Percentiles rank a stretch among this genome's conserved stretches.
These are phyloP conservation scores for Sphenopsis melanotis DNA, from an alignment of 2,797 vertebrate genomes.

Conservation along the genomic window DNA sequence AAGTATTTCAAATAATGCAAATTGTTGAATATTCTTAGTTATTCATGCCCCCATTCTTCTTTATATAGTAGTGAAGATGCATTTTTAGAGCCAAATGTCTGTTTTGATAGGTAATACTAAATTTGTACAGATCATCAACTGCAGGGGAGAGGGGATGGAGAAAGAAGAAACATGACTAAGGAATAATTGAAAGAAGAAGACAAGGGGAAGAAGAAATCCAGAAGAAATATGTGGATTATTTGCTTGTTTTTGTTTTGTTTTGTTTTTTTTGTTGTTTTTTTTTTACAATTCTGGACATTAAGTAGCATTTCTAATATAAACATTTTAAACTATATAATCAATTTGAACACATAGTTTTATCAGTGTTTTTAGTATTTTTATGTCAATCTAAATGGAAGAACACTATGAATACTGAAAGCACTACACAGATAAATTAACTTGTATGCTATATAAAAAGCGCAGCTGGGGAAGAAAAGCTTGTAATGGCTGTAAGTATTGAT, in stretches of 20 bases:
- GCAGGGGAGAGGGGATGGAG: neutral
- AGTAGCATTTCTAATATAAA: neutral
- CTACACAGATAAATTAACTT: neutral
- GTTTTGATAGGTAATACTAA: neutral
- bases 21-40: neutral
- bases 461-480: neutral
- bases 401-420: neutral
- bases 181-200: neutral
- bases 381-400: neutral
- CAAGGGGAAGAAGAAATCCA: neutral
- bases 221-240: neutral
- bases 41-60: rapidly evolving
- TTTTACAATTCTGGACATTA: neutral
- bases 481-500: neutral
- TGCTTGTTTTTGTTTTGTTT: neutral
- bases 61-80: neutral
- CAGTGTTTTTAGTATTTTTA: neutral
- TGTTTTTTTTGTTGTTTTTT: neutral
- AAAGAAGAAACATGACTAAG: neutral
- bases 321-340: neutral
- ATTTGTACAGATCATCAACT: neutral
- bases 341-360: neutral
- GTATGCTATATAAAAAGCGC: neutral
- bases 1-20: neutral
- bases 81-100: neutral